Evolutionary conservation across 2,797 vertebrate species (phyloP).

Genomic region (Echeneis naucrates): DNA sequence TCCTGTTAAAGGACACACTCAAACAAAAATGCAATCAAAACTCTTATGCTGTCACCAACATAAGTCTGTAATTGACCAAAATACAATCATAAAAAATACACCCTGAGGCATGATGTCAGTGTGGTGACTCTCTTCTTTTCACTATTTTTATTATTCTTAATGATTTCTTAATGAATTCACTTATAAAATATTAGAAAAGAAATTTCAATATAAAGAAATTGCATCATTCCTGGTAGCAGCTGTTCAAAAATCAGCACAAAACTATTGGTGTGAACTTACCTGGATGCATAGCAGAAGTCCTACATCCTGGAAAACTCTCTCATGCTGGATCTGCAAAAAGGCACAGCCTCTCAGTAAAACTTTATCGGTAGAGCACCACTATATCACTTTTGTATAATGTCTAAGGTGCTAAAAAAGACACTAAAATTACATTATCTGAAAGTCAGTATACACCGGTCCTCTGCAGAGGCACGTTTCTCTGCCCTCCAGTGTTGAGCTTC

Average conservation of each 20-base stretch:
- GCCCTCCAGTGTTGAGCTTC: constrained; percentile 48
- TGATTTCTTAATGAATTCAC: neutral
- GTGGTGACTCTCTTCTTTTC: neutral
- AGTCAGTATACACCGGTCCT: neutral
- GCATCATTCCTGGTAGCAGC: neutral
- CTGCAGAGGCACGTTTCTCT: neutral
- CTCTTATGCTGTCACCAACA: neutral
- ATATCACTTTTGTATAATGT: too few species aligned
- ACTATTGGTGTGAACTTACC: neutral
- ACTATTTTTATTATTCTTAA: neutral
- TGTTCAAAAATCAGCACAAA: neutral
- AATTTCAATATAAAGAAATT: neutral
- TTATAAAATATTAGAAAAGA: neutral
- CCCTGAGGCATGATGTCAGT: neutral
- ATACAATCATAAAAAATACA: neutral
- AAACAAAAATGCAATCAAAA: constrained; percentile 1
- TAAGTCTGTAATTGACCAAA: neutral
- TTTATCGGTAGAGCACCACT: neutral
- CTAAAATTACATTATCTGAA: neutral
- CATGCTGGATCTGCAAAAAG: neutral
- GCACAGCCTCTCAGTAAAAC: neutral
- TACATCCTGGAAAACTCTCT: neutral
- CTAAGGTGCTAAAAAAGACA: neutral
- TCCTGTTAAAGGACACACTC: too few species aligned
- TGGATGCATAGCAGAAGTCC: neutral